Percentiles rank a stretch among this genome's conserved stretches.
phyloP scores from a whole-genome alignment of 1,140 invertebrate genomes.

The Drosophila ananassae region DNA sequence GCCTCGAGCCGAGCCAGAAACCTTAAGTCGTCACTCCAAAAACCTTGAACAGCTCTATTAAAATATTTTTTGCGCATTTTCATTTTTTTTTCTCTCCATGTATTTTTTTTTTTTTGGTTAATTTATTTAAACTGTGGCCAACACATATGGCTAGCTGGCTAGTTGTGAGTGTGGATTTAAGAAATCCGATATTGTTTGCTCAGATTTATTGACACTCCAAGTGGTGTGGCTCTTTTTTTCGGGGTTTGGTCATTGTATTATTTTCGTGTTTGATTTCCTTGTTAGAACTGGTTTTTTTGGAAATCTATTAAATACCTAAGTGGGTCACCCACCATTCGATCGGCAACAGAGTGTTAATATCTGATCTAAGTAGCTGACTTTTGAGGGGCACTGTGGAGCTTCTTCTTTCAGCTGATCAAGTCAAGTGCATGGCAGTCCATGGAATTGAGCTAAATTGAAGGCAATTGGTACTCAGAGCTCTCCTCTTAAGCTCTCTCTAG shows the following conservation, averaged over 20 bases:
- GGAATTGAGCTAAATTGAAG: constrained; percentile 77
- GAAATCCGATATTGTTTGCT: constrained; percentile 55
- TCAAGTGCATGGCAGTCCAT: constrained; percentile 58
- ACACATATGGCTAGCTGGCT: constrained; percentile 1
- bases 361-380: constrained; percentile 12
- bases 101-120: constrained; percentile 45
- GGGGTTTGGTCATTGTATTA: constrained; percentile 40
- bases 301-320: constrained; percentile 49
- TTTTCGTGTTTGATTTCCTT: constrained; percentile 64
- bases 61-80: constrained; percentile 29
- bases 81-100: constrained; percentile 5
- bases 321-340: constrained; percentile 53
- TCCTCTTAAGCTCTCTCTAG: no score
- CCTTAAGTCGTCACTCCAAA: constrained; percentile 25
- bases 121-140: constrained; percentile 70
- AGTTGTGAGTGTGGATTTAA: constrained; percentile 22
- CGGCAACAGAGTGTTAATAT: constrained; percentile 1
- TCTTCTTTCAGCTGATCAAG: constrained; percentile 59
- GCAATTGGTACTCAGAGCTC: constrained; percentile 49
- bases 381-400: constrained; percentile 1
- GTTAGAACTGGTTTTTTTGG: constrained; percentile 67
- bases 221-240: constrained; percentile 13
- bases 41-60: constrained; percentile 62
- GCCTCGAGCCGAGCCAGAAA: constrained; percentile 24
- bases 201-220: constrained; percentile 56